phyloP scores from a whole-genome alignment of 2,888 invertebrate species.

The Nycteola revayana region DNA sequence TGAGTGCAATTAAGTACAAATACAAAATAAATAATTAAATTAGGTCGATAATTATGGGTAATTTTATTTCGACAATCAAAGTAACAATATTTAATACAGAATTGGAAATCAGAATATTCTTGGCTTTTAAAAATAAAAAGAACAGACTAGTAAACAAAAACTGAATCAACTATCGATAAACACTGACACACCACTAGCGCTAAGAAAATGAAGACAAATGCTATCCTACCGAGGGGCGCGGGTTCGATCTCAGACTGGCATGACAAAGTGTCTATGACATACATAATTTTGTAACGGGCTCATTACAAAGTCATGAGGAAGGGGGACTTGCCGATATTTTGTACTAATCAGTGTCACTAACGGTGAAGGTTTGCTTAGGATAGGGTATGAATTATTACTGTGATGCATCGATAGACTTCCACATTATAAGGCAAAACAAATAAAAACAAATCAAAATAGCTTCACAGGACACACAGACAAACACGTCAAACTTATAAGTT shows the following conservation, averaged over 20 bases:
- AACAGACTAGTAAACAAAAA: too few relatives aligned
- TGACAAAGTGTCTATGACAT: constrained; percentile 81
- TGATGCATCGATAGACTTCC: too few relatives aligned
- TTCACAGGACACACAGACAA: too few relatives aligned
- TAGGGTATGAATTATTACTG: too few relatives aligned
- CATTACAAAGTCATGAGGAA: constrained; percentile 64
- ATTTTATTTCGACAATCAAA: too few relatives aligned
- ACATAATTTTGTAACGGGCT: constrained; percentile 72
- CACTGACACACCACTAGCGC: constrained; percentile 30
- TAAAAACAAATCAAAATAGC: too few relatives aligned
- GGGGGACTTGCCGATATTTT: constrained; percentile 37
- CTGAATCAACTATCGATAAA: constrained; percentile 4
- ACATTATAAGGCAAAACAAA: too few relatives aligned
- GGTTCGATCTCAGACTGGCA: constrained; percentile 67
- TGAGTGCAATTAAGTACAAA: too few relatives aligned
- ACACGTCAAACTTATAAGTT: too few relatives aligned
- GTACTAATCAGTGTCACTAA: constrained; percentile 38
- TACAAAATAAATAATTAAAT: too few relatives aligned
- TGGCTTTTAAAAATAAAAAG: too few relatives aligned
- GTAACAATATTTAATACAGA: not conserved
- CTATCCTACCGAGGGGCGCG: constrained; percentile 56
- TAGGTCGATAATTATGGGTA: too few relatives aligned
- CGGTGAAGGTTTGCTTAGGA: constrained; percentile 18
- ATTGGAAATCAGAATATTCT: constrained; percentile 10
- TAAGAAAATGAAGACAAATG: constrained; percentile 79